Base-by-base conservation (phyloP, 2,113 vertebrate species). In the Mola mola region DNA sequence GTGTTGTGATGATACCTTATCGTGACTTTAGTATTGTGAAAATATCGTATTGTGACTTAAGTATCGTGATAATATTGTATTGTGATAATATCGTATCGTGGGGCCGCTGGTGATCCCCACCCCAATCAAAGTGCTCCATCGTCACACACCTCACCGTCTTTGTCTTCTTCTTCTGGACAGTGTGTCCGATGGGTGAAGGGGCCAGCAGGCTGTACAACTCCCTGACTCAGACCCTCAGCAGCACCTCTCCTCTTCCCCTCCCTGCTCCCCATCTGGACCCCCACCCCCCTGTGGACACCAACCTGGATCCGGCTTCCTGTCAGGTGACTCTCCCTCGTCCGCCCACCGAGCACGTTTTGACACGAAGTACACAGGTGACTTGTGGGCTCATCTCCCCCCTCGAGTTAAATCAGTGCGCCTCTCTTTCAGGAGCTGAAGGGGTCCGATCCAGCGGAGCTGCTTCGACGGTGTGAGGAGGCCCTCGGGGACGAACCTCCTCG, bases 121-220 rank as follows among this genome's bases (percentile, higher is more conserved):
- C n/a, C n/a, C n/a, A n/a, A n/a, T n/a, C n/a, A n/a, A n/a, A n/a
- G n/a, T n/a, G 3, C 26, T 33, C 2, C 15, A 17, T 16, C n/a
- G 10, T 36, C 42, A 20, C 41, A 6, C 55, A 37, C 26, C 29
- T 58, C 41, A 62, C 13, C 3, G 0, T 22, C 1, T 4, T 15
- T 44, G 26, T 65, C n/a, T 22, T 53, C 34, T 41, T 46, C 12
- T 49, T 42, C 46, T 16, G 17, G 2, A 8, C 70, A 96, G 96
- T 56, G 68, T 92, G 66, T 91, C 86, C 93, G 87, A 96, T 96
- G 95, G 95, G 95, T 83, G 93, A 89, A 85, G 90, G 93, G 21
- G 91, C 91, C 44, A 93, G 93, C 70, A 78, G 93, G 52, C 93
- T 97, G 33, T 95, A 94, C 72, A 93, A 92, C 1, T 72, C 91